Percentiles rank a stretch among this genome's conserved stretches.
Conservation (phyloP, 2,888 invertebrate genomes). For the Rotaria macrura region DNA sequence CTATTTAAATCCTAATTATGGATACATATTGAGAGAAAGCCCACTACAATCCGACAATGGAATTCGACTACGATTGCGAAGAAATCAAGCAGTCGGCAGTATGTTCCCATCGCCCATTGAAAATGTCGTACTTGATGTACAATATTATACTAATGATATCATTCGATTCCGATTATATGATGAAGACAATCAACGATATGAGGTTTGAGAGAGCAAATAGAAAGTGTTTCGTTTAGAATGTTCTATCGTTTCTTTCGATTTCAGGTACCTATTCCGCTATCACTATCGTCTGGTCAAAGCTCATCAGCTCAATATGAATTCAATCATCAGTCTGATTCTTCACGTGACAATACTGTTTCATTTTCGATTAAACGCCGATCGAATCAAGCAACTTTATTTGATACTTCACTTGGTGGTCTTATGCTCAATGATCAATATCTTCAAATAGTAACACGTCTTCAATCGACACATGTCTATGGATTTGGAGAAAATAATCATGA, state of each 20-base stretch:
- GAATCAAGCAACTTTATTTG: constrained; percentile 35
- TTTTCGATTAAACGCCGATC: constrained; percentile 24
- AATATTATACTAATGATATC: not conserved
- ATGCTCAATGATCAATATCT: constrained; percentile 51
- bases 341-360: constrained; percentile 15
- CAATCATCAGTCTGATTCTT: not conserved
- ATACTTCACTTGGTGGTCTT: constrained; percentile 46
- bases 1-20: too few relatives aligned
- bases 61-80: too few relatives aligned
- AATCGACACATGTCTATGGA: constrained; percentile 42
- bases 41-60: too few relatives aligned
- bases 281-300: not conserved
- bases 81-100: too few relatives aligned
- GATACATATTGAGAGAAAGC: too few relatives aligned
- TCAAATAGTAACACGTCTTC: constrained; percentile 48
- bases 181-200: not conserved
- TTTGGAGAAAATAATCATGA: constrained; percentile 35
- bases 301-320: not conserved
- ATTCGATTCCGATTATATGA: not conserved
- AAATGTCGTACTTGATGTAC: not conserved
- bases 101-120: not conserved
- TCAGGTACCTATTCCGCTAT: not conserved
- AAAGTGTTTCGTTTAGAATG: too few relatives aligned
- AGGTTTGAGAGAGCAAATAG: not conserved
- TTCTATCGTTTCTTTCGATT: not conserved